These are phyloP conservation scores for Phocides pigmalion DNA, from an alignment of 1,140 invertebrate species.

Conservation along the genomic window DNA sequence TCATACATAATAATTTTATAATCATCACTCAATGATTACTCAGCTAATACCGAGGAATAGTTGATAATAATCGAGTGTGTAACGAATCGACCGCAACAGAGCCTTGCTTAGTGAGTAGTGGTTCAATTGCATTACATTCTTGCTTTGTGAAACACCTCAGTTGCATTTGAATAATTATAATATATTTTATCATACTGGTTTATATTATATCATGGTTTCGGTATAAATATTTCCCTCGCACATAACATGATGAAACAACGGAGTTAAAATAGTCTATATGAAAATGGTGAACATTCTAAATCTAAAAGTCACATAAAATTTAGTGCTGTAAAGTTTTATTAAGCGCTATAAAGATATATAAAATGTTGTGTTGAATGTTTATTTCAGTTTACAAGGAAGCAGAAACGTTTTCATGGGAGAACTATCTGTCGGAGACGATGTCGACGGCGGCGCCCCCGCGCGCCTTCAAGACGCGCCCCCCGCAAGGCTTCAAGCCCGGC, in stretches of 20 bases:
- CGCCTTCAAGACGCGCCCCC: conserved; percentile 91
- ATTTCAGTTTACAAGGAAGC: conserved; percentile 88
- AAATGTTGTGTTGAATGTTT: too few species aligned
- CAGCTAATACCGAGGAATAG: too few species aligned
- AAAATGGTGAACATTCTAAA: too few species aligned
- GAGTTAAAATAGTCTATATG: too few species aligned
- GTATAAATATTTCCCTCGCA: not conserved
- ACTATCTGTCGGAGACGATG: conserved; percentile 91
- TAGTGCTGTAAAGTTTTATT: too few species aligned
- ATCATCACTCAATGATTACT: too few species aligned
- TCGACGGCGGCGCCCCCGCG: conserved; percentile 90
- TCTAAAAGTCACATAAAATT: too few species aligned
- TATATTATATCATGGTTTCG: not conserved
- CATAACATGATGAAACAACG: too few species aligned
- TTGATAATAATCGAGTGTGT: too few species aligned
- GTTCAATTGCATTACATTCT: not conserved
- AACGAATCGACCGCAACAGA: not conserved
- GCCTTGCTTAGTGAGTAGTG: not conserved
- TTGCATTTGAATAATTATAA: not conserved
- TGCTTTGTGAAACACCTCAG: too few species aligned
- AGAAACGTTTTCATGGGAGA: conserved; percentile 92
- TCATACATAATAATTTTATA: too few species aligned
- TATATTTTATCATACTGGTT: not conserved
- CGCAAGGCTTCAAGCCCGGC: conserved; percentile 92
- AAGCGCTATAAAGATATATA: too few species aligned